These are phyloP conservation scores for Pachycephala philippinensis DNA, from an alignment of 2,113 vertebrate genomes.

Conservation along the genomic window DNA sequence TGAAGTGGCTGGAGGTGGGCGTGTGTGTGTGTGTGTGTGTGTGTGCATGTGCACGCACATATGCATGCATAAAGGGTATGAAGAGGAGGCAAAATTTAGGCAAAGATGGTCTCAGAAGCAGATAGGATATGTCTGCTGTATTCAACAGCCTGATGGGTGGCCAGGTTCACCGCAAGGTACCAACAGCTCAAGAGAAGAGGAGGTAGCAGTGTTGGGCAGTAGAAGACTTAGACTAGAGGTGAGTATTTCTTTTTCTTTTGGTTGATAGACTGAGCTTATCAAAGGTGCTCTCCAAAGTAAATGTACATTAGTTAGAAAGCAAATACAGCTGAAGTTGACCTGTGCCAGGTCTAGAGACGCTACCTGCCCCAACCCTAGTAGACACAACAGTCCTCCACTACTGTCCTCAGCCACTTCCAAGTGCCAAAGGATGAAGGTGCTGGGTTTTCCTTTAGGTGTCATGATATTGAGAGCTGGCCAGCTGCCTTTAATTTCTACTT, in stretches of 20 bases:
- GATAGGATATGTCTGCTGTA: neutral
- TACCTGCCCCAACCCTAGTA: constrained; percentile 17
- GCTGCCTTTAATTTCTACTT: neutral
- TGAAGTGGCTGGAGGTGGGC: constrained; percentile 17
- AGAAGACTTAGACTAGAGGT: constrained; percentile 30
- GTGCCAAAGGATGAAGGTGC: neutral
- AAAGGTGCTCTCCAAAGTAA: constrained; percentile 23
- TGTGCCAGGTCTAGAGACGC: neutral
- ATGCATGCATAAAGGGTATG: neutral
- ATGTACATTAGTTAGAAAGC: constrained; percentile 31
- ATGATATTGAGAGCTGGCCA: neutral
- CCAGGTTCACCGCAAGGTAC: neutral
- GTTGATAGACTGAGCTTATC: constrained; percentile 6
- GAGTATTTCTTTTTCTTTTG: constrained; percentile 50
- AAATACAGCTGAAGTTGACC: constrained; percentile 31
- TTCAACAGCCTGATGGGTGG: neutral
- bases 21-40: neutral
- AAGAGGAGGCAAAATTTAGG: constrained; percentile 19
- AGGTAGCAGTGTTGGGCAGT: constrained; percentile 53
- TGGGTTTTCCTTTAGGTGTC: neutral
- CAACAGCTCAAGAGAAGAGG: constrained; percentile 55
- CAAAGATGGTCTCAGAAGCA: neutral
- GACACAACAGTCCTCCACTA: neutral
- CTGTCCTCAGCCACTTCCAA: neutral
- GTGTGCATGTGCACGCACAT: neutral